Conservation (phyloP, 2,888 invertebrate species). For the Drosophila barbarae region DNA sequence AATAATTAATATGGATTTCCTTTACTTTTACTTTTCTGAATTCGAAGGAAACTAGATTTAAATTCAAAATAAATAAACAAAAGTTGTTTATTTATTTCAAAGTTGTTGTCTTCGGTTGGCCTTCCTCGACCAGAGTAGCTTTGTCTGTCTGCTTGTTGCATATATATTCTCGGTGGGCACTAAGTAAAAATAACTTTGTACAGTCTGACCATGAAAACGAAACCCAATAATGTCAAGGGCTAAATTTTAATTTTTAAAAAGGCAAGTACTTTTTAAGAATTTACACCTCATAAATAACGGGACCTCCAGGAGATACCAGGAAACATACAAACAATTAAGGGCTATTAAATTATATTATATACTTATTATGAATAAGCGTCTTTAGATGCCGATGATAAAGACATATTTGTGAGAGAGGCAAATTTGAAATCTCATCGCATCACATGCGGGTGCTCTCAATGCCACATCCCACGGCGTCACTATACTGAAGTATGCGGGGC, state of each 20-base stretch:
- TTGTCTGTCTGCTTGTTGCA: not conserved
- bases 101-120: too few relatives aligned
- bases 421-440: slow-evolving; percentile 1
- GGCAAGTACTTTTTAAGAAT: not conserved
- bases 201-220: not conserved
- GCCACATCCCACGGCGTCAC: slow-evolving; percentile 42
- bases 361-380: not conserved
- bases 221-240: not conserved
- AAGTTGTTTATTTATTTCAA: too few relatives aligned
- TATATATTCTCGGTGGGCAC: slow-evolving; percentile 1
- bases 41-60: too few relatives aligned
- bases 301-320: not conserved
- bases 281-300: not conserved
- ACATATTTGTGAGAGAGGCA: not conserved
- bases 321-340: not conserved
- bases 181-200: not conserved
- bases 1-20: too few relatives aligned
- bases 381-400: not conserved
- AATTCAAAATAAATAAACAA: too few relatives aligned
- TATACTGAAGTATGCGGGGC: slow-evolving; percentile 26
- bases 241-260: not conserved
- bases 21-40: too few relatives aligned
- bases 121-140: not conserved
- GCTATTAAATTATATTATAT: not conserved
- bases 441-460: slow-evolving; percentile 76